Conservation (phyloP, 2,888 invertebrate species). For the Drosophila flavopinicola region DNA sequence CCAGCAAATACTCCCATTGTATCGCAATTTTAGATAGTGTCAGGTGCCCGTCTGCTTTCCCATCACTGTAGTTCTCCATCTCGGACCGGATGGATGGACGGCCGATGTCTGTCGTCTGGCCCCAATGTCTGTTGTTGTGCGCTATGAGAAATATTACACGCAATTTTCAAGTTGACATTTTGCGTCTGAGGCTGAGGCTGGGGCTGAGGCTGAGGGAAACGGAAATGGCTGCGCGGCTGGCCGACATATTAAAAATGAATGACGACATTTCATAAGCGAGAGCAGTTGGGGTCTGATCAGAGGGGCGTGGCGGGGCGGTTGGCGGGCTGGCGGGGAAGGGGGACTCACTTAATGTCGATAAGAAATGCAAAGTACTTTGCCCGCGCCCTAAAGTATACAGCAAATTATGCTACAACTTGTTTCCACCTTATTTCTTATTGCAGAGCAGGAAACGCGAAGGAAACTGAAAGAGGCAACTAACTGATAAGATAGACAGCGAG, state of each 20-base stretch:
- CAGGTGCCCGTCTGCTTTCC: too few species aligned
- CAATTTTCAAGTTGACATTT: conserved; percentile 60
- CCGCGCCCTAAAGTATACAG: conserved; percentile 41
- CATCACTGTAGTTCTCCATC: background rate
- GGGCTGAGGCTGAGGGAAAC: conserved; percentile 16
- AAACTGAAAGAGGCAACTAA: background rate
- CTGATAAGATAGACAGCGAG: background rate
- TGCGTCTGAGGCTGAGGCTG: conserved; percentile 9
- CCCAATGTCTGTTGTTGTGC: conserved; percentile 9
- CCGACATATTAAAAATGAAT: conserved; percentile 63
- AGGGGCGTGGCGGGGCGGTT: too few species aligned
- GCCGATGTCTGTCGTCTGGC: conserved; percentile 5
- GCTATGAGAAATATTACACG: conserved; percentile 62
- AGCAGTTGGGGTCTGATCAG: background rate
- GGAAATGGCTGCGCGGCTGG: conserved; percentile 56
- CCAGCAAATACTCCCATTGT: conserved; percentile 13
- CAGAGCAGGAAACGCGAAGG: background rate
- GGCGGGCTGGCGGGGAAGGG: background rate
- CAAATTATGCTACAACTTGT: conserved; percentile 2
- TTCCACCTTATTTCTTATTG: conserved; percentile 1
- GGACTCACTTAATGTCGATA: conserved; percentile 37
- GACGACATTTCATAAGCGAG: conserved; percentile 53
- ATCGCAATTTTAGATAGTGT: conserved; percentile 56
- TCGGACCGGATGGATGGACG: conserved; percentile 17
- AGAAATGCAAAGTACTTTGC: conserved; percentile 57